Evolutionary conservation across 2,888 invertebrate species (phyloP).

Genomic region (Drosophila pegasa): DNA sequence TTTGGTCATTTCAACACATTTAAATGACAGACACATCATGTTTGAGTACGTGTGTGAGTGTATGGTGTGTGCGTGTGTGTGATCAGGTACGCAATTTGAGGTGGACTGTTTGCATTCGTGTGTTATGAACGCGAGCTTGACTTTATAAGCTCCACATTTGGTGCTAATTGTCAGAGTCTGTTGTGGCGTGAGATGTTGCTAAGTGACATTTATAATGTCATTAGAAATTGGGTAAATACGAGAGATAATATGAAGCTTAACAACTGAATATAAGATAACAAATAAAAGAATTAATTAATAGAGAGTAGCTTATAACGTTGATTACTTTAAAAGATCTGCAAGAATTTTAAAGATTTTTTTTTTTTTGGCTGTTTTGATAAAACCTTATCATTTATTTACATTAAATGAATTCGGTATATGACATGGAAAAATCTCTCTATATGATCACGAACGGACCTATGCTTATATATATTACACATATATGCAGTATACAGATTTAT

Average conservation of each 20-base stretch:
- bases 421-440: too few species aligned
- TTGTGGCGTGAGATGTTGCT: neutral
- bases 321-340: too few species aligned
- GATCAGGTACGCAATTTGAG: constrained; percentile 24
- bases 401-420: too few species aligned
- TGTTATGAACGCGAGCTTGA: constrained; percentile 30
- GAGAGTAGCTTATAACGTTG: too few species aligned
- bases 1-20: constrained; percentile 74
- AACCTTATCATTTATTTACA: too few species aligned
- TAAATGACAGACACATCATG: constrained; percentile 52
- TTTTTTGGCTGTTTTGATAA: too few species aligned
- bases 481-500: too few species aligned
- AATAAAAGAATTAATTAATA: too few species aligned
- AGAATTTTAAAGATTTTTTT: too few species aligned
- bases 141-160: constrained; percentile 35
- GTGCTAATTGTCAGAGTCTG: constrained; percentile 38
- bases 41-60: neutral
- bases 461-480: too few species aligned
- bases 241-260: neutral
- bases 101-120: constrained; percentile 21
- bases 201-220: neutral
- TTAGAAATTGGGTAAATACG: neutral
- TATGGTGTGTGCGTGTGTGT: constrained; percentile 8
- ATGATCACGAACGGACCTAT: too few species aligned
- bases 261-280: neutral